These are phyloP conservation scores for Morone chrysops DNA, from an alignment of 2,113 vertebrate genomes.

Conservation along the genomic window DNA sequence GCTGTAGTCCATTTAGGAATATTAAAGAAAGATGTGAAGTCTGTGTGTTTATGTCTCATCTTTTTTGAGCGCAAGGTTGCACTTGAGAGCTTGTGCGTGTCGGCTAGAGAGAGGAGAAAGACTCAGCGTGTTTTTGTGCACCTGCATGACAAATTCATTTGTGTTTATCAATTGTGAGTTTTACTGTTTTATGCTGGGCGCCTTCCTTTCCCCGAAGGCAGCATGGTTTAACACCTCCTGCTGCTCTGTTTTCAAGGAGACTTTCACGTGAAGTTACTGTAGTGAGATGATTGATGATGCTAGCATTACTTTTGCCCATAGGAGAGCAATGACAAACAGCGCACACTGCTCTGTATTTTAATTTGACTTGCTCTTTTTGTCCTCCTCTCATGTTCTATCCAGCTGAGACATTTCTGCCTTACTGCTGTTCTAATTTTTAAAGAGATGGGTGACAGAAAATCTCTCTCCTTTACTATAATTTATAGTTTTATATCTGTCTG, in stretches of 20 bases:
- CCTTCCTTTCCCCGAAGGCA: constrained; percentile 28
- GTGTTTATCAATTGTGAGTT: constrained; percentile 37
- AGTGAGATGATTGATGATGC: constrained; percentile 61
- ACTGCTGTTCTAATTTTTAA: constrained; percentile 20
- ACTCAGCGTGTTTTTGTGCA: constrained; percentile 3
- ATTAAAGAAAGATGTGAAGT: constrained; percentile 45
- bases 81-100: constrained; percentile 8
- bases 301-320: constrained; percentile 24
- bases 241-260: constrained; percentile 59
- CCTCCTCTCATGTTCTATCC: constrained; percentile 5
- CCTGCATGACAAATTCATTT: constrained; percentile 32
- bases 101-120: not conserved
- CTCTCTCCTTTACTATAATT: not conserved
- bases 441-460: not conserved
- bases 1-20: constrained; percentile 38
- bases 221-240: constrained; percentile 13
- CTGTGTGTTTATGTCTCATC: not conserved
- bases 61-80: not conserved
- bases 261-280: constrained; percentile 49
- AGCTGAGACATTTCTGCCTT: not conserved
- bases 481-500: not conserved
- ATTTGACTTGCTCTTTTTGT: constrained; percentile 34
- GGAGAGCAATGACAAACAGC: constrained; percentile 33
- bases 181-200: constrained; percentile 17
- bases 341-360: constrained; percentile 44